phyloP scores from a whole-genome alignment of 2,113 vertebrate species.

The Naja naja region DNA sequence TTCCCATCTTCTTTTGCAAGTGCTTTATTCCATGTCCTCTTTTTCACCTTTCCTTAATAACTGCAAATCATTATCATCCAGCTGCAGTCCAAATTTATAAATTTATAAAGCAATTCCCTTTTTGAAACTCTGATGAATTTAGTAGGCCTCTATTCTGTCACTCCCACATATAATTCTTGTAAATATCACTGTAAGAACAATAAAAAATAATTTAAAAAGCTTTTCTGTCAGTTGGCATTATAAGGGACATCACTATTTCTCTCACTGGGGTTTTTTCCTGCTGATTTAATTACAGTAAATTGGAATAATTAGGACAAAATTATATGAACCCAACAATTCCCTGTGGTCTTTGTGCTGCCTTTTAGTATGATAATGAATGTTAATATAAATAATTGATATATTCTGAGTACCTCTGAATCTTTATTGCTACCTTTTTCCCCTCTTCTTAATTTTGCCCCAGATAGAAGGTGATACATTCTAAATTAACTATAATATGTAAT shows the following conservation, averaged over 20 bases:
- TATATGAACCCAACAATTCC: constrained; percentile 56
- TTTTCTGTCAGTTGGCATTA: constrained; percentile 39
- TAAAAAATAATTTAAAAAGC: constrained; percentile 1
- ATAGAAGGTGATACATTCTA: constrained; percentile 45
- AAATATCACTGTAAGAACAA: constrained; percentile 48
- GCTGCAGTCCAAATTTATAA: not conserved
- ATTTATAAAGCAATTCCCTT: not conserved
- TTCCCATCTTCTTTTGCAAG: not conserved
- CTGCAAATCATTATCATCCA: not conserved
- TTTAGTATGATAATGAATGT: constrained; percentile 62
- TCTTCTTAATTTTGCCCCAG: constrained; percentile 50
- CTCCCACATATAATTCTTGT: constrained; percentile 17
- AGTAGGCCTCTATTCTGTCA: constrained; percentile 26
- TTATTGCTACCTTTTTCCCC: constrained; percentile 49
- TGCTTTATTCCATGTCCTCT: not conserved
- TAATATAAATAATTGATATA: constrained; percentile 65
- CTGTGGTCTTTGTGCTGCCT: constrained; percentile 54
- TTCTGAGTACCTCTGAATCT: constrained; percentile 45
- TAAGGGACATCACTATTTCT: constrained; percentile 58
- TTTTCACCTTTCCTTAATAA: not conserved
- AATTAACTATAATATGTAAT: constrained; percentile 35
- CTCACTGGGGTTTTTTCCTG: constrained; percentile 45
- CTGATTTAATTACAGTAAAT: constrained; percentile 69
- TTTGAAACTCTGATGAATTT: constrained; percentile 23
- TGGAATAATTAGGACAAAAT: constrained; percentile 67